Conservation (phyloP, 2,888 invertebrate genomes). For the Idaea biselata region DNA sequence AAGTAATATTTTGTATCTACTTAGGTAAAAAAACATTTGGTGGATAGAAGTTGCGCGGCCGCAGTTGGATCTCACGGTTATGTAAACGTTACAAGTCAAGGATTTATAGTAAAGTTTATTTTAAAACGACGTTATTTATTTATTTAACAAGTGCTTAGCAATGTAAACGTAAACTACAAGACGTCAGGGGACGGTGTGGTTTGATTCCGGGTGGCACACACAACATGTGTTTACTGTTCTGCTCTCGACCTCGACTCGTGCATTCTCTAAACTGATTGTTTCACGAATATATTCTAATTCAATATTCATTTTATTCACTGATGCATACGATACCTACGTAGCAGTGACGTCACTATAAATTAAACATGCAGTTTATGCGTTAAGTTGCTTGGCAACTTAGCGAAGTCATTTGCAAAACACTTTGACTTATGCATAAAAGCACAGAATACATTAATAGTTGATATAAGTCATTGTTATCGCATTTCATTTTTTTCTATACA, state of each 20-base stretch:
- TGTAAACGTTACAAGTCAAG: conserved; percentile 69
- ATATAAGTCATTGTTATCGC: too few species aligned
- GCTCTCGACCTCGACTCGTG: conserved; percentile 5
- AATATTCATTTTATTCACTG: background rate
- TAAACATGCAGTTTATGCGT: too few species aligned
- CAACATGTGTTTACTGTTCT: conserved; percentile 40
- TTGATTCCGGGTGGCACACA: conserved; percentile 45
- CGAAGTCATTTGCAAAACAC: too few species aligned
- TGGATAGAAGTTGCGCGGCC: conserved; percentile 6
- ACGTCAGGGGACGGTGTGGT: conserved; percentile 44
- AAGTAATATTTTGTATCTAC: background rate
- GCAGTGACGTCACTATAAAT: too few species aligned
- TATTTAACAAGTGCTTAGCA: conserved; percentile 76
- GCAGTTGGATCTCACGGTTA: conserved; percentile 56
- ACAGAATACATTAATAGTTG: too few species aligned
- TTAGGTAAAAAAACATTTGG: background rate
- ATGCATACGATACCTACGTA: too few species aligned
- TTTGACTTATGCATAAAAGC: too few species aligned
- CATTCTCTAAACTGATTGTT: background rate
- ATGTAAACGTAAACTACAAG: conserved; percentile 68
- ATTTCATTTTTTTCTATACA: too few species aligned
- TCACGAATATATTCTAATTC: background rate
- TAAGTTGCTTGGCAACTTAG: too few species aligned
- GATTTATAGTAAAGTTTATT: conserved; percentile 72
- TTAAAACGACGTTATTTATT: conserved; percentile 74